Base-by-base conservation (phyloP, 2,113 vertebrate species). In the Microtus ochrogaster region DNA sequence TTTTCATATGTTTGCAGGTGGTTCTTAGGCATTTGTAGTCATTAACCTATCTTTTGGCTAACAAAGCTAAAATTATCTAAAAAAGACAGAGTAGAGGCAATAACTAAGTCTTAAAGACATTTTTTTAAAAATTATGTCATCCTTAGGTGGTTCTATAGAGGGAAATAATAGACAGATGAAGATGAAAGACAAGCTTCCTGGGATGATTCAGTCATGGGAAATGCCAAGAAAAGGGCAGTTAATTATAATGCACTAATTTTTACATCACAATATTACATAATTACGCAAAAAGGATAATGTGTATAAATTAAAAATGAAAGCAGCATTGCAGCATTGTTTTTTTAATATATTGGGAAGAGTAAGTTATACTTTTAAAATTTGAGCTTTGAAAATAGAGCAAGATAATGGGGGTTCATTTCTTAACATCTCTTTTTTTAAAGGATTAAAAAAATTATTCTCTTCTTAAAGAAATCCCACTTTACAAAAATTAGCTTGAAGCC, bases 401-500 rank as follows among this genome's bases (percentile, higher is more conserved):
- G 36, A 33, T 92, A 26, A 63, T 83, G 89, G 44, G 2, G 36
- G 85, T 96, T 96, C 88, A 82, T 91, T 94, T 96, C 39, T 95
- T 86, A 70, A 70, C n/a, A 82, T 89, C 17, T 39, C 41, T 83
- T 82, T 95, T 79, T 97, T 97, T 94, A 90, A 44, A 94, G 95
- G 76, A 92, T 49, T 86, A 66, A 79, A 74, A 92, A 14, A 26
- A 85, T 61, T 96, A 39, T 63, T 97, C 96, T 94, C 44, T 21
- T 94, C 44, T 21, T 94, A 92, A 94, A 47, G 73, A 28, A 97
- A 94, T 96, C 49, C 92, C 78, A 86, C 9, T 95, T 96, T 95
- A 94, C n/a, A 94, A 86, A 95, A 94, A 94, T 88, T 96, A 86
- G 84, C 86, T 91, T 91, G 90, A 97, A 97, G 85, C 74, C 66